Percentiles rank a stretch among this genome's conserved stretches.
These are phyloP conservation scores for Scylla paramamosain DNA, from an alignment of 1,140 invertebrate genomes.

Conservation along the genomic window DNA sequence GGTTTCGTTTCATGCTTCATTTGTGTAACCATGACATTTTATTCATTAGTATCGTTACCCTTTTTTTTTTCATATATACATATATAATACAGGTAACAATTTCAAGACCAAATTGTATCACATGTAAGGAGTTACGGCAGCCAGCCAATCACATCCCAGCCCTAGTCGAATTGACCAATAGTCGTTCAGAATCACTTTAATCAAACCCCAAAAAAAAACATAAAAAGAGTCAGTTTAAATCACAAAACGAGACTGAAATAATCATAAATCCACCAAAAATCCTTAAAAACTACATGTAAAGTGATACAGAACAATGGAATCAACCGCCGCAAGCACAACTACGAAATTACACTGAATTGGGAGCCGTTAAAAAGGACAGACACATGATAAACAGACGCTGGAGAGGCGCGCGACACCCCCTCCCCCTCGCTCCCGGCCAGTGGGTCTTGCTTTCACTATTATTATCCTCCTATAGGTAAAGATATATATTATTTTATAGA, in stretches of 20 bases:
- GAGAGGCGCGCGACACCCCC: not conserved
- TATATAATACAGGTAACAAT: not conserved
- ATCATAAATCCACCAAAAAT: too few species aligned
- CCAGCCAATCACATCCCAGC: not conserved
- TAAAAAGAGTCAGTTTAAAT: too few species aligned
- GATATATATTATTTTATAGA: slow-evolving; percentile 24
- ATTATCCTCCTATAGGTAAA: not conserved
- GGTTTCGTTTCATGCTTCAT: not conserved
- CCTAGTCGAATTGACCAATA: not conserved
- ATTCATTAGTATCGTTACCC: not conserved
- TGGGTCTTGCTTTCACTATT: not conserved
- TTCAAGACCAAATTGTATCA: not conserved
- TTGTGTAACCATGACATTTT: not conserved
- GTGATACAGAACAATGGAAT: not conserved
- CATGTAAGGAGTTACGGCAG: not conserved
- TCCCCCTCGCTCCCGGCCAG: slow-evolving; percentile 1
- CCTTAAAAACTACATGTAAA: not conserved
- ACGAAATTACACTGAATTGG: not conserved
- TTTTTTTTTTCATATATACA: too few species aligned
- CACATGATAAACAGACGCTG: not conserved
- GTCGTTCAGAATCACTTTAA: not conserved
- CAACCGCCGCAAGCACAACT: not conserved
- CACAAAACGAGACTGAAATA: too few species aligned
- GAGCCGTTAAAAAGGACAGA: slow-evolving; percentile 5
- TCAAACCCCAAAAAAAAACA: not conserved